Conservation (phyloP, 2,113 vertebrate genomes). For the Steatornis caripensis region DNA sequence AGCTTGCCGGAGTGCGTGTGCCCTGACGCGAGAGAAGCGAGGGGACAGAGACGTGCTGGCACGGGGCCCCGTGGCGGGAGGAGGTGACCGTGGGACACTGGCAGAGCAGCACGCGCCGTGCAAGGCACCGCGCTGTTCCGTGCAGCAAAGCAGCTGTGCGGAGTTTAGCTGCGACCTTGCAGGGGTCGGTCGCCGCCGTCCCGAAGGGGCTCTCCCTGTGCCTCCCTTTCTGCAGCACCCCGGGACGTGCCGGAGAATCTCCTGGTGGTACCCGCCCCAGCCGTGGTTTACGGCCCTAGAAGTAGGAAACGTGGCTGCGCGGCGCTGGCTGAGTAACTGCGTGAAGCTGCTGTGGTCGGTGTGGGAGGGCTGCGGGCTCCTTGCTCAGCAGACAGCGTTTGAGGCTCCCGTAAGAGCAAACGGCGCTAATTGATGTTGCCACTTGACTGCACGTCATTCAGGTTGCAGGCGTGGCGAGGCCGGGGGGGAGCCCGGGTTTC, state of each 20-base stretch:
- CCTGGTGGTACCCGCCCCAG: neutral
- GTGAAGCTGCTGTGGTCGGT: neutral
- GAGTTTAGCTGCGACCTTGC: neutral
- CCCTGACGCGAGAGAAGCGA: fast-evolving
- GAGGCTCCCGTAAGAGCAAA: neutral
- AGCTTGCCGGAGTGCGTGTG: fast-evolving
- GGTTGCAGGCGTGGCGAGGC: neutral
- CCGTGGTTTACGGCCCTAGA: neutral
- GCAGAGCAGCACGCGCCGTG: fast-evolving
- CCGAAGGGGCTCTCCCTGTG: fast-evolving
- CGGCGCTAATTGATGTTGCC: neutral
- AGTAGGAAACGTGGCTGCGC: neutral
- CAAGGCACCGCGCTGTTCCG: fast-evolving
- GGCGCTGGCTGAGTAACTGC: neutral
- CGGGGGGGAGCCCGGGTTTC: neutral
- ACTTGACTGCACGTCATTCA: neutral
- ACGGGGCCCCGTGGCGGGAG: fast-evolving
- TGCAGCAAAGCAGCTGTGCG: neutral
- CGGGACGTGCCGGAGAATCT: neutral
- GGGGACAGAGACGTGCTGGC: fast-evolving
- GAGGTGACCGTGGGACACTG: fast-evolving
- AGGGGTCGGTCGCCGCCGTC: neutral
- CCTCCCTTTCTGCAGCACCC: neutral
- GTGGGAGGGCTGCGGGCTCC: neutral
- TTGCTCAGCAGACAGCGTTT: neutral